Conservation (phyloP, 2,113 vertebrate species). For the Lonchura striata region DNA sequence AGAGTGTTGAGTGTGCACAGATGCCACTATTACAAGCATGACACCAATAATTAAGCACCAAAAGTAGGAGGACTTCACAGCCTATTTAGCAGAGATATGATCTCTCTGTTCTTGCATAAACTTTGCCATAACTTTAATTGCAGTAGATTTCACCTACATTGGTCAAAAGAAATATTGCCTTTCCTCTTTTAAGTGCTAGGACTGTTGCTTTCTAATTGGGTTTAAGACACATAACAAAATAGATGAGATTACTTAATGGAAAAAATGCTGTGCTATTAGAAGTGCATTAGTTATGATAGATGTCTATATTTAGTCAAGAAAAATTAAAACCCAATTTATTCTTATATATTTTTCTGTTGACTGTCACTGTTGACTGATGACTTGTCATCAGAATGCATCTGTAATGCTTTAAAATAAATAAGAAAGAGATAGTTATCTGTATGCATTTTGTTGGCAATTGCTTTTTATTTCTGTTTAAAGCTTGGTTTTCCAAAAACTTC, state of each 20-base stretch:
- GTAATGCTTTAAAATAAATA: conserved; percentile 64
- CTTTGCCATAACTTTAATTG: conserved; percentile 70
- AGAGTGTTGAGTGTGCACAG: conserved; percentile 78
- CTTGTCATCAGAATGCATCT: conserved; percentile 62
- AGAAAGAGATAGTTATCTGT: conserved; percentile 39
- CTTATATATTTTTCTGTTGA: conserved; percentile 65
- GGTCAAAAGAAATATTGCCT: conserved; percentile 62
- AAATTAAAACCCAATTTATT: conserved; percentile 75
- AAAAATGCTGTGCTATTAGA: conserved; percentile 55
- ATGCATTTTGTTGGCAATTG: background rate
- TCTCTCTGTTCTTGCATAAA: conserved; percentile 62
- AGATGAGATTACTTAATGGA: conserved; percentile 57
- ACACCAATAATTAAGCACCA: conserved; percentile 78
- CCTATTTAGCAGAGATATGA: conserved; percentile 74
- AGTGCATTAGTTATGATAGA: conserved; percentile 72
- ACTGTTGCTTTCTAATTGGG: conserved; percentile 70
- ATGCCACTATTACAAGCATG: conserved; percentile 73
- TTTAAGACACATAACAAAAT: conserved; percentile 67
- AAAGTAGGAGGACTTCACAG: conserved; percentile 74
- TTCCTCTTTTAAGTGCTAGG: conserved; percentile 41
- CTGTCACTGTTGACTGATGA: conserved; percentile 68
- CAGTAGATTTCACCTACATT: conserved; percentile 46
- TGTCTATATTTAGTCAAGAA: conserved; percentile 73
- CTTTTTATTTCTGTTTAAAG: background rate
- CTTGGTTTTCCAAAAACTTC: background rate